These are phyloP conservation scores for Perccottus glenii DNA, from an alignment of 2,113 vertebrate genomes.

Conservation along the genomic window DNA sequence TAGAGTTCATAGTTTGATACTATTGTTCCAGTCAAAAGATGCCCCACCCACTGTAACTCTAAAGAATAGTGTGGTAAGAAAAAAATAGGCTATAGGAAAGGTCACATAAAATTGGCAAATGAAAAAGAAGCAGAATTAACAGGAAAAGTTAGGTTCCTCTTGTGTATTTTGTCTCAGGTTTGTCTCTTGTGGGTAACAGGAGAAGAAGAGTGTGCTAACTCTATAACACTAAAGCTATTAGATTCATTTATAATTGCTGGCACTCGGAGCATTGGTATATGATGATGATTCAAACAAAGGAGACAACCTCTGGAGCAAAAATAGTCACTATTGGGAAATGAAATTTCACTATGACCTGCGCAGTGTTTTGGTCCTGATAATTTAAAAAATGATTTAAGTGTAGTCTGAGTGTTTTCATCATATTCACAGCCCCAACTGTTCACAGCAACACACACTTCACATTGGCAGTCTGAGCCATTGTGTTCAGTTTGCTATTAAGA, in stretches of 20 bases:
- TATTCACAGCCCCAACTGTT: constrained; percentile 20
- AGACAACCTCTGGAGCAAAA: not conserved
- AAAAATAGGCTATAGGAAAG: too few species aligned
- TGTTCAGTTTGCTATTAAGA: constrained; percentile 62
- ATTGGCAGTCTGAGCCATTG: constrained; percentile 18
- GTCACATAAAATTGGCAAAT: not conserved
- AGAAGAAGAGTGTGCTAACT: not conserved
- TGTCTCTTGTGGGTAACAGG: not conserved
- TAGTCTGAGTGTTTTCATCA: constrained; percentile 56
- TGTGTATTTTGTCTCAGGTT: not conserved
- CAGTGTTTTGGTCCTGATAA: constrained; percentile 19
- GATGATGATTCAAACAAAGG: not conserved
- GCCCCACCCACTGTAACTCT: too few species aligned
- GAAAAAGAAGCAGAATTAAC: not conserved
- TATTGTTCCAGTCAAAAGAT: too few species aligned
- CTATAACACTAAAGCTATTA: not conserved
- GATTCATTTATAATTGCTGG: constrained; percentile 1
- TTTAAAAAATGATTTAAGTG: constrained; percentile 39
- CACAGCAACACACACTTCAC: constrained; percentile 27
- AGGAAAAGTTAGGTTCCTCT: not conserved
- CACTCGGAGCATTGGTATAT: not conserved
- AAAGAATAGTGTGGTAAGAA: too few species aligned
- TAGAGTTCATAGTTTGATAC: too few species aligned
- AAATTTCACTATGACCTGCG: constrained; percentile 20
- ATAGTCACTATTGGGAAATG: constrained; percentile 11